Evolutionary conservation across 1,140 invertebrate species (phyloP), one percentile per base, ranked within the genome.

Genomic region (Drosophila subobscura): DNA sequence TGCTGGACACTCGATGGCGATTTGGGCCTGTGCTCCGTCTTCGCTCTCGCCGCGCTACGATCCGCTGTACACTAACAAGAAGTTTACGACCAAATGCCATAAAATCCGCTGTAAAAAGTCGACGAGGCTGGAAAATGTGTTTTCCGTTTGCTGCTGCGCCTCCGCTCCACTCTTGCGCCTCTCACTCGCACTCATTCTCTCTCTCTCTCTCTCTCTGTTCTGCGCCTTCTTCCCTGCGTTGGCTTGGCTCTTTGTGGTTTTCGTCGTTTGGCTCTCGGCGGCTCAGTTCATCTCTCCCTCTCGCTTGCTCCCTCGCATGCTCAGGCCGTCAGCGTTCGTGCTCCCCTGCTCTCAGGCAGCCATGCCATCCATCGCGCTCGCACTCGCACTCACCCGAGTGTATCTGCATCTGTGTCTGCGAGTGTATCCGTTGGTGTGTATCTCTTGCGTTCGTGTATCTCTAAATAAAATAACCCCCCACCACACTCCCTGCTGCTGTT

Each of bases 11-110:
- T 29, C 23, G 51, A 55, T 72, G 14, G 50, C 53, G 53, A 55
- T 55, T 55, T 55, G 16, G 22, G 41, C 41, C 33, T 12, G 33
- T 73, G 71, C 71, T 72, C 50, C 68, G 67, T 52, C 60, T 74
- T 56, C 75, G 61, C 78, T 89, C 68, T 83, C 64, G 72, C 72
- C 72, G 79, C 86, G 81, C 72, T 78, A 74, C 72, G 79, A 88
- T 88, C 89, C 90, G 86, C 90, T 91, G 89, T 77, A 90, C 78
- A 91, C 89, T 79, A 91, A 91, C 89, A 91, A 89, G 90, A 89
- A 91, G 90, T 91, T 91, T 91, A 91, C 75, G 90, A 90, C 90
- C 89, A 86, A 91, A 91, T 91, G 90, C 83, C 86, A 91, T 91
- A 91, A 91, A 91, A 85, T 85, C 88, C 84, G 83, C 83, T 90